phyloP scores from a whole-genome alignment of 2,888 invertebrate species.

The Bellardia pandia region DNA sequence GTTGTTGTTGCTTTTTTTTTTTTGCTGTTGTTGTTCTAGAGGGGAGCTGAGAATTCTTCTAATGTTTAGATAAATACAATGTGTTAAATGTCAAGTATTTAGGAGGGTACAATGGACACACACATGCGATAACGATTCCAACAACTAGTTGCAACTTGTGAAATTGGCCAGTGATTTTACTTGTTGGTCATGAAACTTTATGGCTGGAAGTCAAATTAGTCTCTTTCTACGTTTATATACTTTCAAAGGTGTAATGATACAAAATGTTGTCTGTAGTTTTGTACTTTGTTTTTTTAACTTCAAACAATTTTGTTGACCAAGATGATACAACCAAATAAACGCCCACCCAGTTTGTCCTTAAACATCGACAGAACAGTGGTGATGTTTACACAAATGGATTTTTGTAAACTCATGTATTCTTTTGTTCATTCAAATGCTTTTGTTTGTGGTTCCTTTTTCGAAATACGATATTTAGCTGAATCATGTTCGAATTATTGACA shows the following conservation, averaged over 20 bases:
- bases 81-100: conserved; percentile 73
- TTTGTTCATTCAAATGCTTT: conserved; percentile 36
- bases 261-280: conserved; percentile 42
- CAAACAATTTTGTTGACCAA: conserved; percentile 53
- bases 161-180: conserved; percentile 43
- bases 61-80: conserved; percentile 64
- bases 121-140: neutral
- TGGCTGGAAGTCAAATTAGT: conserved; percentile 78
- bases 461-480: conserved; percentile 61
- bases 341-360: conserved; percentile 69
- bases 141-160: conserved; percentile 66
- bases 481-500: conserved; percentile 65
- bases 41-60: conserved; percentile 12
- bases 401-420: conserved; percentile 62
- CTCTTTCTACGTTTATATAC: conserved; percentile 67
- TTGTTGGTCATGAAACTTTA: conserved; percentile 76
- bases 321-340: conserved; percentile 55
- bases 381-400: conserved; percentile 13
- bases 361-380: neutral
- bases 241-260: conserved; percentile 68
- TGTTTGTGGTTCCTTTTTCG: neutral
- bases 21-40: neutral
- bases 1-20: neutral
- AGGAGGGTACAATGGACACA: conserved; percentile 32
- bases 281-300: conserved; percentile 29